Conservation (phyloP, 2,113 vertebrate species). For the Tringa solitaria region DNA sequence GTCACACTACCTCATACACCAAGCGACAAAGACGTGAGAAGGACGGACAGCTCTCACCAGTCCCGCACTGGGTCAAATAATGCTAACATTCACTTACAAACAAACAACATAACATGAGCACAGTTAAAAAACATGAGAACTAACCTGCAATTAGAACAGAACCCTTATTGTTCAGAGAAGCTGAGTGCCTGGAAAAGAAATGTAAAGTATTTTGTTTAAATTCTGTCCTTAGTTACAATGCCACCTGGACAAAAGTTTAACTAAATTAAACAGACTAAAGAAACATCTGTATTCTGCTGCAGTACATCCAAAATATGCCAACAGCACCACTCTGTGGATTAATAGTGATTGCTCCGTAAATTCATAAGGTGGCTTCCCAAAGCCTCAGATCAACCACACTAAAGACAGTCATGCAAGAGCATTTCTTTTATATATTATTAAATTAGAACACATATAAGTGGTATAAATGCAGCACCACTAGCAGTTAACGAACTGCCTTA, state of each 20-base stretch:
- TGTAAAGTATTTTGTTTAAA: background rate
- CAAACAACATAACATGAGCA: background rate
- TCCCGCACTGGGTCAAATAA: background rate
- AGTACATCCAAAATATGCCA: background rate
- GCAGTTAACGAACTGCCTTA: background rate
- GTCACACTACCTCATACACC: background rate
- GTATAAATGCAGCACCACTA: background rate
- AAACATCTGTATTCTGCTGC: background rate
- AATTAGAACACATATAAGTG: background rate
- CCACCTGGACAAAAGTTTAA: constrained; percentile 15
- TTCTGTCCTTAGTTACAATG: background rate
- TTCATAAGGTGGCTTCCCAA: background rate
- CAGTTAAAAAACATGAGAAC: background rate
- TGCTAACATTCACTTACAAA: background rate
- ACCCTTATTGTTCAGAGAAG: background rate
- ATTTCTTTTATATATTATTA: background rate
- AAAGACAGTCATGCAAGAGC: background rate
- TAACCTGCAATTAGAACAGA: background rate
- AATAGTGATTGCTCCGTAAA: background rate
- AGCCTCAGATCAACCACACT: rapidly evolving
- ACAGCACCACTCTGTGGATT: constrained; percentile 68
- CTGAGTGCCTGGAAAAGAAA: background rate
- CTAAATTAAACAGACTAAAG: background rate
- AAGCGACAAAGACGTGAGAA: background rate
- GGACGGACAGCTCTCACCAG: background rate